Percentiles rank a stretch among this genome's conserved stretches.
Evolutionary conservation across 2,797 vertebrate species (phyloP).

Genomic region (Micropoecilia bifurca): DNA sequence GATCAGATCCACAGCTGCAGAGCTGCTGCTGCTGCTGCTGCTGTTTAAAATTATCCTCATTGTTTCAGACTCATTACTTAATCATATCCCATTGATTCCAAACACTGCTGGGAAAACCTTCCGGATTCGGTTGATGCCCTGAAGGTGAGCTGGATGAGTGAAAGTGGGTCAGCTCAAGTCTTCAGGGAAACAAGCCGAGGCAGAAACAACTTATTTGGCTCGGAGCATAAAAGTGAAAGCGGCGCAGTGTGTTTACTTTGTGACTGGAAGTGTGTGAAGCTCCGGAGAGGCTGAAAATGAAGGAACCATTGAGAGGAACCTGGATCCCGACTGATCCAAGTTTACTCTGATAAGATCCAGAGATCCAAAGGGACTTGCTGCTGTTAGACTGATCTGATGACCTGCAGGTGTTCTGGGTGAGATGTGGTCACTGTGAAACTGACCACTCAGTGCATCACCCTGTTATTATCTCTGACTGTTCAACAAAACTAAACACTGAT

Average conservation of each 20-base stretch:
- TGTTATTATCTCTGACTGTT: background rate
- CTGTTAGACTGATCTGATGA: slow-evolving; percentile 30
- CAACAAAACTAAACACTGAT: background rate
- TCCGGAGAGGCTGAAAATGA: slow-evolving; percentile 26
- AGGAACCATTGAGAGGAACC: background rate
- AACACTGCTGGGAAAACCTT: slow-evolving; percentile 70
- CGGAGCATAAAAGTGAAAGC: slow-evolving; percentile 57
- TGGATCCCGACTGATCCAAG: background rate
- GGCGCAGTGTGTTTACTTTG: slow-evolving; percentile 71
- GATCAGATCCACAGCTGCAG: background rate
- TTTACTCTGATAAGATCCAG: slow-evolving; percentile 35
- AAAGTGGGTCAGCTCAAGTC: slow-evolving; percentile 80
- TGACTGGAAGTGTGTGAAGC: slow-evolving; percentile 67
- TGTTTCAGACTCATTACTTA: slow-evolving; percentile 76
- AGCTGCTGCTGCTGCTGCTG: background rate
- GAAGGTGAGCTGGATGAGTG: slow-evolving; percentile 59
- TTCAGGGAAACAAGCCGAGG: slow-evolving; percentile 55
- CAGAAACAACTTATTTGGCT: slow-evolving; percentile 69
- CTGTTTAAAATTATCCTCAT: slow-evolving; percentile 54
- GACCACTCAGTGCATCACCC: background rate
- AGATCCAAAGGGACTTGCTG: slow-evolving; percentile 10
- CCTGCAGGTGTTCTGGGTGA: slow-evolving; percentile 21
- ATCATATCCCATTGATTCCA: slow-evolving; percentile 72
- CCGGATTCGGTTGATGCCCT: slow-evolving; percentile 54
- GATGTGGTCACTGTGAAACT: background rate